Base-by-base conservation (phyloP, 2,113 vertebrate species). In the Microtus richardsoni region DNA sequence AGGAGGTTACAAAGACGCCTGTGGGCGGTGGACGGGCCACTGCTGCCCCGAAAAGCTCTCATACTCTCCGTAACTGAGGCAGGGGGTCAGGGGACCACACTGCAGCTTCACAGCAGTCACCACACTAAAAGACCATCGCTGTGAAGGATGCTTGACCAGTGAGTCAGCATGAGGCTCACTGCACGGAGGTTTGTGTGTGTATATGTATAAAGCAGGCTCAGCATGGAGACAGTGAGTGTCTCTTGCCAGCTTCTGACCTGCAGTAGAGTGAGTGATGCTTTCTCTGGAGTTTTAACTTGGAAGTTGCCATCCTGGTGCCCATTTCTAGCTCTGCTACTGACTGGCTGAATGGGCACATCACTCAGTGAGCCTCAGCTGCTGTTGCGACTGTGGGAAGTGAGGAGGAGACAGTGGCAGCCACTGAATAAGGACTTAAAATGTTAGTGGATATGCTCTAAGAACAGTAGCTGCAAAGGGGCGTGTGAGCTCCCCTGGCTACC, bases 371-470 rank as follows among this genome's bases (percentile, higher is more conserved):
- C 64, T 52, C 49, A n/a, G 14, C 0, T 0, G 28, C 80, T 73
- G 26, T 41, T 30, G 60, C 26, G 36, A 6, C 22, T 68, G 16
- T 49, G 52, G 22, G 13, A 73, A 47, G 4, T 30, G 33, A 84
- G 54, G 19, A 7, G 54, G 19, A 66, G 14, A 49, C 7, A 49
- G 66, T 0, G 2, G 8, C 0, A 1, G 54, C 44, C 83, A 49
- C 41, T 47, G 36, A 91, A n/a, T 60, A 47, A 94, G 64, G 21
- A 13, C 39, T 54, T n/a, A 3, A 3, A 79, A 75, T 28, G 30
- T 70, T 8, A 79, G 30, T 24, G 26, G 16, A 52, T 60, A 7
- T 1, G 3, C 60, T 77, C 60, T 44, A 26, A 36, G 66, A 24
- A 36, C 47, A 28, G 60, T 33, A 6, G 6, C 78, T 47, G 64